A percentile compares a stretch with the other conserved stretches of the same genome.
Evolutionary conservation across 2,888 invertebrate species (phyloP).

Genomic region (Thymelicus sylvestris): DNA sequence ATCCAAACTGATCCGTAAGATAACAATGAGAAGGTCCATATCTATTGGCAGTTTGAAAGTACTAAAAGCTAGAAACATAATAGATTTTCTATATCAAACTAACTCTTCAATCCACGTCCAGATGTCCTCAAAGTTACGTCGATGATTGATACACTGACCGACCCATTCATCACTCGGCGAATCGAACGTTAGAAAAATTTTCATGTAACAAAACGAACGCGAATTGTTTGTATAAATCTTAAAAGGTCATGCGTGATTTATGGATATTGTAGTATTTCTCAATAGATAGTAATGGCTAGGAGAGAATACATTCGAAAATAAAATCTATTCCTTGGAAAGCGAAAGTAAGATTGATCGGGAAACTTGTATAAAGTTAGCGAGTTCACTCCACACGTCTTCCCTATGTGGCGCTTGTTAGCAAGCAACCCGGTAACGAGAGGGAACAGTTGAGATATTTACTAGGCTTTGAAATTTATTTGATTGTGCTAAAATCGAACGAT

Average conservation of each 20-base stretch:
- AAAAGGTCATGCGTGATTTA: constrained; percentile 18
- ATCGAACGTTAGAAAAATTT: constrained; percentile 18
- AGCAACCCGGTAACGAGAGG: background rate
- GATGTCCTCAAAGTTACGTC: constrained; percentile 39
- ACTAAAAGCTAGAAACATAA: too few species aligned
- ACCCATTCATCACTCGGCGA: constrained; percentile 40
- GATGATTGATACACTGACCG: constrained; percentile 42
- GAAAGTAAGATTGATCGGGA: constrained; percentile 77
- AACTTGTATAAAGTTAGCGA: constrained; percentile 66
- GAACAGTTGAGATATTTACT: too few species aligned
- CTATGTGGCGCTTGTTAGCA: background rate
- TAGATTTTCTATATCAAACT: background rate
- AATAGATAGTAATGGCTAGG: constrained; percentile 57
- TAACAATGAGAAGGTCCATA: too few species aligned
- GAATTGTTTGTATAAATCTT: constrained; percentile 21
- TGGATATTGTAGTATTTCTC: background rate
- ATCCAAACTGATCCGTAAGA: too few species aligned
- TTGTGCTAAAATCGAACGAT: too few species aligned
- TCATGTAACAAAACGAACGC: constrained; percentile 1
- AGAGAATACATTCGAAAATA: constrained; percentile 56
- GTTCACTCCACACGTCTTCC: constrained; percentile 39
- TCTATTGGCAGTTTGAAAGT: too few species aligned
- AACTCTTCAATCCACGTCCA: constrained; percentile 5
- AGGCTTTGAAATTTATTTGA: too few species aligned
- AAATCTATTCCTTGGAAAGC: constrained; percentile 69